Base-by-base conservation (phyloP, 2,888 invertebrate genomes). In the Sipha maydis region DNA sequence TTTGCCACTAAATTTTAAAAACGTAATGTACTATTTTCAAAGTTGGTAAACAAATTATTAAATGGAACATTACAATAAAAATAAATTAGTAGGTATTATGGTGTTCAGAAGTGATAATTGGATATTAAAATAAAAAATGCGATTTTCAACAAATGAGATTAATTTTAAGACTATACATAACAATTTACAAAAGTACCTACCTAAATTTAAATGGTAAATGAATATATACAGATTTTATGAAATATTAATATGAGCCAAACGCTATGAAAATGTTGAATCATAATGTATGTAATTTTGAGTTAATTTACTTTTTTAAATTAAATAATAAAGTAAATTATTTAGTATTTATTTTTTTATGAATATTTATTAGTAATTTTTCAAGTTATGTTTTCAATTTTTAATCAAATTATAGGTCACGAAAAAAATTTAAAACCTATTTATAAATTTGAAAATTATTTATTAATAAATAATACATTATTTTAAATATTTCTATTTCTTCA, bases 1-100 rank as follows among this genome's bases (percentile, higher is more conserved):
- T 93, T 89, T 94, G 92, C 94, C 94, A 94, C 92, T 94, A 93
- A 21, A 89, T 67, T 61, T 73, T n/a, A 73, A 71, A 11, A 71
- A 9, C 31, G 14, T 28, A 25, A 11, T 31, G 17, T 28, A 71
- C 3, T 28, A 71, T 61, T 61, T 61, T 71, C 31, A 71, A 28
- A 69, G 31, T 71, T 67, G 21, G 3, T 34, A 8, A 67, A 67
- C 8, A 41, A 5, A 41, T 41, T 41, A 5, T 61, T 17, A 61
- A 21, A 61, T 61, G 25, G 1, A 61, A 8, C 25, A 61, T 4
- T 25, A 61, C 25, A 61, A 56, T 56, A 19, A 56, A 56, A 56
- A 0, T 9, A 61, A 61, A 25, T 61, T n/a, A n/a, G 56, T 3
- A 19, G 56, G 56, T 61, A 25, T 61, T 61, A 25, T 61, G 3